Conservation (phyloP, 2,797 vertebrate genomes). For the Pangasius larnaudii region DNA sequence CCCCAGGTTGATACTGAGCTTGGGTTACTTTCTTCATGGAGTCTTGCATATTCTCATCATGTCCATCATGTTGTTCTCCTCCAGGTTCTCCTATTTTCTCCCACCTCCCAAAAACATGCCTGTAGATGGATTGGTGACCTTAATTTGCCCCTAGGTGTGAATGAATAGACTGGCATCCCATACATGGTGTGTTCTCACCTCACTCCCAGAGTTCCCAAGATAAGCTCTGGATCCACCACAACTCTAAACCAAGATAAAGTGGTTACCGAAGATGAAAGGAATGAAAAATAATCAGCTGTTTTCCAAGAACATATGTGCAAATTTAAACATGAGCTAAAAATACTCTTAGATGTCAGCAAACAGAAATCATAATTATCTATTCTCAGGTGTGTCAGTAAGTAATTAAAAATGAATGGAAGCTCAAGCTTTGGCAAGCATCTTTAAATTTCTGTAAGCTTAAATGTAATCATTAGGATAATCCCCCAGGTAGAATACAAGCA, state of each 20-base stretch:
- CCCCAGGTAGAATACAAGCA: constrained; percentile 14
- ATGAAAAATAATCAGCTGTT: not conserved
- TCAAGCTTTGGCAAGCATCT: constrained; percentile 24
- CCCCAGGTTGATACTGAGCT: not conserved
- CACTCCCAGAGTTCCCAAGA: not conserved
- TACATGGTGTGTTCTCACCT: not conserved
- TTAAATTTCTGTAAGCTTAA: constrained; percentile 21
- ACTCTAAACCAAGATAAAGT: not conserved
- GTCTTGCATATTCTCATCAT: not conserved
- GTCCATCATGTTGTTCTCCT: not conserved
- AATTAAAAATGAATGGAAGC: constrained; percentile 30
- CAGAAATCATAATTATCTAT: constrained; percentile 2
- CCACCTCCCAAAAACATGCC: not conserved
- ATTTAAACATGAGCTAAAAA: not conserved
- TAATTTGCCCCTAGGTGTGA: not conserved
- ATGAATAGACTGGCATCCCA: not conserved
- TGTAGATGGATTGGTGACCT: not conserved
- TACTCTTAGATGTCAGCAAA: not conserved
- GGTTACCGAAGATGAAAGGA: not conserved
- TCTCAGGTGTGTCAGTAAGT: not conserved
- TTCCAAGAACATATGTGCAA: not conserved
- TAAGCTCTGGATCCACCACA: not conserved
- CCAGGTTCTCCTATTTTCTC: not conserved
- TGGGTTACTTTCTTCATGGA: not conserved
- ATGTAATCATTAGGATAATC: constrained; percentile 40